These are phyloP conservation scores for Actinernus sp. DNA, from an alignment of 92 coral and sea anemone genomes.

Conservation along the genomic window DNA sequence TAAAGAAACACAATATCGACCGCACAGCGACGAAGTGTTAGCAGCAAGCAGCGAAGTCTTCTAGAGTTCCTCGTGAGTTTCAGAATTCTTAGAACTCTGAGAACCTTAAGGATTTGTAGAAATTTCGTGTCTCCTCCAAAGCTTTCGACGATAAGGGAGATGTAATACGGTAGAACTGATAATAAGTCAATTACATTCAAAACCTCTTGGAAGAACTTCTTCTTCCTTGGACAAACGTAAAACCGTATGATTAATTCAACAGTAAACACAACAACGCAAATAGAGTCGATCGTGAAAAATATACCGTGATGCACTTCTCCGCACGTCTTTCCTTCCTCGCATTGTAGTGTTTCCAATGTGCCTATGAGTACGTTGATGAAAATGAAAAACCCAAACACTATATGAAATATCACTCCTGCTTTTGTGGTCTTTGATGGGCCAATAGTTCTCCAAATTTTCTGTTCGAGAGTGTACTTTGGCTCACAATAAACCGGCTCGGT, in stretches of 20 bases:
- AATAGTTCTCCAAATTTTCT: slow-evolving; percentile 88
- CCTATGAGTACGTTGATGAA: slow-evolving; percentile 80
- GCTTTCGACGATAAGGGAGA: slow-evolving; percentile 57
- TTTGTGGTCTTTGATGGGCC: slow-evolving; percentile 90
- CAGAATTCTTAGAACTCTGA: slow-evolving; percentile 80
- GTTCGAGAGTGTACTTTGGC: slow-evolving; percentile 72
- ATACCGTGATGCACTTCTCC: slow-evolving; percentile 62
- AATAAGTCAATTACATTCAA: slow-evolving; percentile 79
- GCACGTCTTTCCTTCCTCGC: slow-evolving; percentile 52
- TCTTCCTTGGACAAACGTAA: slow-evolving; percentile 80
- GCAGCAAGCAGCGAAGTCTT: slow-evolving; percentile 72
- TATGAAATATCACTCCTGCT: slow-evolving; percentile 81
- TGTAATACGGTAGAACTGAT: slow-evolving; percentile 79
- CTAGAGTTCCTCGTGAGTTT: slow-evolving; percentile 87
- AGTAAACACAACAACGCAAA: slow-evolving; percentile 82
- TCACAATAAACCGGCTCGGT: slow-evolving; percentile 71
- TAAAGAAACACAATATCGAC: slow-evolving; percentile 82
- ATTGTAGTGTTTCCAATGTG: slow-evolving; percentile 80
- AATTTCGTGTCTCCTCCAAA: slow-evolving; percentile 78
- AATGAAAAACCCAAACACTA: slow-evolving; percentile 83
- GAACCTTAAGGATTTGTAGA: slow-evolving; percentile 74
- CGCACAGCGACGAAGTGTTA: slow-evolving; percentile 83
- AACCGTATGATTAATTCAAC: slow-evolving; percentile 71
- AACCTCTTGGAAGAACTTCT: slow-evolving; percentile 66
- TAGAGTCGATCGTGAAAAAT: slow-evolving; percentile 75